These are phyloP conservation scores for Mnemiopsis leidyi DNA, from an alignment of 37 sponge, comb jelly and placozoan genomes.

Conservation along the genomic window DNA sequence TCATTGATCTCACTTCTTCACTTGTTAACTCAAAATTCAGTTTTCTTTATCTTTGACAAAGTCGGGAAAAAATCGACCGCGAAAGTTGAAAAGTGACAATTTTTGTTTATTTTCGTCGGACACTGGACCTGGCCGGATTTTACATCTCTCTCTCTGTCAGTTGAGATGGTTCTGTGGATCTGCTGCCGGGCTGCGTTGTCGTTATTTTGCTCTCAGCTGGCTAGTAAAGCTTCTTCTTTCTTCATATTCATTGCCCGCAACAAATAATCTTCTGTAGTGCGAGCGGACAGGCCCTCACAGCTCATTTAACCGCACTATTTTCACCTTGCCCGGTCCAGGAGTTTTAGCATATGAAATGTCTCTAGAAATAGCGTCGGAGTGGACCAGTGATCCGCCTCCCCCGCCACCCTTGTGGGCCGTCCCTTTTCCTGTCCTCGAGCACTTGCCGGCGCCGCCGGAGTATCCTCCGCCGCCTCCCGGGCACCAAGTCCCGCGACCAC, in stretches of 20 bases:
- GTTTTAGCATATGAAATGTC: background rate
- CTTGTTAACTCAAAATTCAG: too few species aligned
- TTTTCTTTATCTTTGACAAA: too few species aligned
- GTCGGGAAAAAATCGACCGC: too few species aligned
- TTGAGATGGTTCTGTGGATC: too few species aligned
- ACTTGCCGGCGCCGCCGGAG: conserved; percentile 49
- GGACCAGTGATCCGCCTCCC: conserved; percentile 35
- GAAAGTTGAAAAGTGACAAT: too few species aligned
- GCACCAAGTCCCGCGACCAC: conserved; percentile 51
- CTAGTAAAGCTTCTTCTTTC: background rate
- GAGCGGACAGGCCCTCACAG: background rate
- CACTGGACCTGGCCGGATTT: too few species aligned
- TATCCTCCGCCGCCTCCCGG: conserved; percentile 59
- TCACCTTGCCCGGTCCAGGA: conserved; percentile 6
- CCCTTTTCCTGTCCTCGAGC: background rate
- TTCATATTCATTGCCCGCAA: conserved; percentile 11
- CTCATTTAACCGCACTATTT: conserved; percentile 36
- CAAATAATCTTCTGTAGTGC: background rate
- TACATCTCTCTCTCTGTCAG: too few species aligned
- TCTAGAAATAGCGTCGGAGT: background rate
- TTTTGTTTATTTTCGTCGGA: too few species aligned
- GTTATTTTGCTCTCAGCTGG: too few species aligned
- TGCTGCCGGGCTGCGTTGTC: too few species aligned
- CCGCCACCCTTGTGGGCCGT: conserved; percentile 40
- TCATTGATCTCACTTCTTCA: too few species aligned